Conservation (phyloP, 2,888 invertebrate genomes). For the Crocallis elinguaria region DNA sequence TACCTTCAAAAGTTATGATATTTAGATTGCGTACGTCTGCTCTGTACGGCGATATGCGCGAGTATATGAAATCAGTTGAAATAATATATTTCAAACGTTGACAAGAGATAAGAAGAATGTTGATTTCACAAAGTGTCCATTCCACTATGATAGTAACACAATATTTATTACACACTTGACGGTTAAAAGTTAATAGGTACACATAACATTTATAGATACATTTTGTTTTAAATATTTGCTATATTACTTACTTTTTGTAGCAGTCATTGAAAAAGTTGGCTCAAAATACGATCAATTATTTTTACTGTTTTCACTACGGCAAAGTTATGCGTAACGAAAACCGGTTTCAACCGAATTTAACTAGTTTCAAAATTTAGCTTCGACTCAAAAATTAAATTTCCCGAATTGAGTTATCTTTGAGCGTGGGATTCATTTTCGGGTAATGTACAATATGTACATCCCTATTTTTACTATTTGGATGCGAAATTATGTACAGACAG, state of each 20-base stretch:
- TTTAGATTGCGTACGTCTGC: too few species aligned
- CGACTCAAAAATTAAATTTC: conserved; percentile 9
- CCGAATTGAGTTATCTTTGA: conserved; percentile 2
- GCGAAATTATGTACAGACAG: too few species aligned
- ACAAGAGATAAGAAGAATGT: too few species aligned
- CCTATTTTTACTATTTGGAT: too few species aligned
- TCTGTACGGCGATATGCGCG: too few species aligned
- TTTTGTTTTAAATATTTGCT: not conserved
- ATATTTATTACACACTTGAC: too few species aligned
- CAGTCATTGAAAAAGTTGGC: not conserved
- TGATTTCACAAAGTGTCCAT: too few species aligned
- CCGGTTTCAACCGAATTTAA: conserved; percentile 14
- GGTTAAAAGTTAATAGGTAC: too few species aligned
- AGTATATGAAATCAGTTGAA: too few species aligned
- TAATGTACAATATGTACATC: not conserved
- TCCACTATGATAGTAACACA: too few species aligned
- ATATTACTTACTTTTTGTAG: not conserved
- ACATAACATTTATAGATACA: not conserved
- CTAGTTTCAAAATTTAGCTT: conserved; percentile 17
- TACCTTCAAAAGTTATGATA: too few species aligned
- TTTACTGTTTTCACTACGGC: conserved; percentile 4
- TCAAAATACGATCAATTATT: conserved; percentile 1
- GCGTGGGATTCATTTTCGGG: not conserved
- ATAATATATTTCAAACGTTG: too few species aligned
- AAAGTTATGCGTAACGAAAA: conserved; percentile 15